phyloP scores from a whole-genome alignment of 1,140 invertebrate species.

The Tetramorium alpestre region DNA sequence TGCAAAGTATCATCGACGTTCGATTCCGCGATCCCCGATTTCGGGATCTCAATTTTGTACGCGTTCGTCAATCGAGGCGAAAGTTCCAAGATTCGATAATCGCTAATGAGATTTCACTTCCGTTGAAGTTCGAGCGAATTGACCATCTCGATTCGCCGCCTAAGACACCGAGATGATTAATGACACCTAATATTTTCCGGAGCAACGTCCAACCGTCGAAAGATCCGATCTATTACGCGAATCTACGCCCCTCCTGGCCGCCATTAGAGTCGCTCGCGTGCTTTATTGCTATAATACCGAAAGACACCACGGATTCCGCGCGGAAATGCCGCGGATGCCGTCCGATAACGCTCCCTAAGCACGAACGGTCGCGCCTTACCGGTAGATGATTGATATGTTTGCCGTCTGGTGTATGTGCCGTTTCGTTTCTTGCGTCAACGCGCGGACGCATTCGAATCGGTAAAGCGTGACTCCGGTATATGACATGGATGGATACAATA shows the following conservation, averaged over 20 bases:
- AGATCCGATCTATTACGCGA: constrained; percentile 40
- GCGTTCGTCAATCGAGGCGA: neutral
- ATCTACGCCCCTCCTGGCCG: constrained; percentile 3
- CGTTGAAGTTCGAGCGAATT: neutral
- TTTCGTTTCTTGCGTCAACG: constrained; percentile 60
- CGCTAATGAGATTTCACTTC: constrained; percentile 34
- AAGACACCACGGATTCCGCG: constrained; percentile 51
- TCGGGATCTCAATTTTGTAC: neutral
- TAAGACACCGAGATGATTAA: constrained; percentile 36
- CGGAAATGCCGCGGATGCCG: constrained; percentile 52
- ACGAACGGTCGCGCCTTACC: constrained; percentile 62
- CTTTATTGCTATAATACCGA: constrained; percentile 53
- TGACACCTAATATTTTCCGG: constrained; percentile 38
- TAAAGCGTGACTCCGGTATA: constrained; percentile 67
- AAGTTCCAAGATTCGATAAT: constrained; percentile 23
- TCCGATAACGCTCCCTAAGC: constrained; percentile 32
- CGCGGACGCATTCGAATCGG: constrained; percentile 62
- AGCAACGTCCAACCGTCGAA: constrained; percentile 16
- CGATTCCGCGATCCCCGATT: constrained; percentile 10
- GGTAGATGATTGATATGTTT: constrained; percentile 78
- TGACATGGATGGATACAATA: constrained; percentile 85
- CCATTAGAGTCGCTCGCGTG: constrained; percentile 39
- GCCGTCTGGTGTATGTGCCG: constrained; percentile 64
- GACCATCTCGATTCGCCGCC: constrained; percentile 3
- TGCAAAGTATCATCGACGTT: constrained; percentile 34